A percentile compares a stretch with the other conserved stretches of the same genome.
Conservation (phyloP, 1,140 invertebrate genomes). For the Drosophila ogumai region DNA sequence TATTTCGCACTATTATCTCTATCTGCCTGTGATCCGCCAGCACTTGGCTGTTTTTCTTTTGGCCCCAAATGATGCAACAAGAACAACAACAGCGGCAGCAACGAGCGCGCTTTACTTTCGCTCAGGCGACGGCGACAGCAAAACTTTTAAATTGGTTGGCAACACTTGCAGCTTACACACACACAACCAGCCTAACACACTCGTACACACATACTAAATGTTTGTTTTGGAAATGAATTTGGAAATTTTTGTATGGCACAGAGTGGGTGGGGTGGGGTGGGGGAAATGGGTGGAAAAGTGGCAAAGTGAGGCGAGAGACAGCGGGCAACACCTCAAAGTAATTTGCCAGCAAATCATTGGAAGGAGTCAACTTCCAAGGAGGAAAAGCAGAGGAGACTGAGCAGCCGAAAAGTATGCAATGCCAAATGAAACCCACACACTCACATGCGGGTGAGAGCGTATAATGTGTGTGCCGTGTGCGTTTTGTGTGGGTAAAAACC, state of each 20-base stretch:
- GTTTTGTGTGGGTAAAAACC: constrained; percentile 65
- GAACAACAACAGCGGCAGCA: constrained; percentile 54
- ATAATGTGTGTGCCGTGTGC: constrained; percentile 9
- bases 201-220: constrained; percentile 58
- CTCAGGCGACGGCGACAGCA: constrained; percentile 63
- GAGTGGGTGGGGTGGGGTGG: not conserved
- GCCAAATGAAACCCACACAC: constrained; percentile 60
- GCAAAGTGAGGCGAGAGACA: constrained; percentile 58
- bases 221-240: constrained; percentile 84
- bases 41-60: constrained; percentile 69
- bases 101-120: constrained; percentile 69
- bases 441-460: not conserved
- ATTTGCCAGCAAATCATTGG: constrained; percentile 82
- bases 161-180: constrained; percentile 66
- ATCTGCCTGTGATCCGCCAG: constrained; percentile 40
- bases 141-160: constrained; percentile 84
- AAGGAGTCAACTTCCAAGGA: constrained; percentile 48
- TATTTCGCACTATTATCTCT: constrained; percentile 39
- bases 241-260: constrained; percentile 65
- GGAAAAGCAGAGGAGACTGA: constrained; percentile 20
- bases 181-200: constrained; percentile 1
- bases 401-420: constrained; percentile 76
- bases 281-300: constrained; percentile 16
- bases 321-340: constrained; percentile 73
- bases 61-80: constrained; percentile 67